These are phyloP conservation scores for Drosophila rhopaloa DNA, from an alignment of 1,140 invertebrate species.

Conservation along the genomic window DNA sequence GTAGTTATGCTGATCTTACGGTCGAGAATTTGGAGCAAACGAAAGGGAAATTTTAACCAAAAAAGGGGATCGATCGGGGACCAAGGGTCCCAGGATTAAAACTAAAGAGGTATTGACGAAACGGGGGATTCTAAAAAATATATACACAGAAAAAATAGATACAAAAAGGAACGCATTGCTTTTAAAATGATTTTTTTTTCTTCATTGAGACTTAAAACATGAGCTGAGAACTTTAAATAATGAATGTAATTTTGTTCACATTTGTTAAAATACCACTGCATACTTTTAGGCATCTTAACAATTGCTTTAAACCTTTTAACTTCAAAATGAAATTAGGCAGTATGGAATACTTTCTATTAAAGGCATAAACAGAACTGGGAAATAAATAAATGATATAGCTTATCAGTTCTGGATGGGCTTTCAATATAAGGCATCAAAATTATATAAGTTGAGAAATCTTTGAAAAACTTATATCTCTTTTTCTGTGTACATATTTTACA, in stretches of 20 bases:
- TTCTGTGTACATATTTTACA: conserved; percentile 31
- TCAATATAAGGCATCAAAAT: neutral
- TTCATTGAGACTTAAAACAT: neutral
- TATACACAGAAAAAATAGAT: conserved; percentile 14
- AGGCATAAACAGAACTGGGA: neutral
- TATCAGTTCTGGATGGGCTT: neutral
- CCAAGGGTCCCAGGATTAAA: conserved; percentile 2
- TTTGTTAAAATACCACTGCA: neutral
- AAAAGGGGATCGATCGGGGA: neutral
- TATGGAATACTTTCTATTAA: too few species aligned
- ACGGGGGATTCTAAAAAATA: conserved; percentile 3
- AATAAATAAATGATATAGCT: neutral
- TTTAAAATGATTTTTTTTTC: neutral
- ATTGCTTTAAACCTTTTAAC: too few species aligned
- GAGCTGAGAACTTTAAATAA: neutral
- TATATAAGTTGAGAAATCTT: neutral
- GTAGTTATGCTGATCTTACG: conserved; percentile 49
- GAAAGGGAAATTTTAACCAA: conserved; percentile 14
- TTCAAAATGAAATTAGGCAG: too few species aligned
- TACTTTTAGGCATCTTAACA: neutral
- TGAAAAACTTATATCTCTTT: neutral
- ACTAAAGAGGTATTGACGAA: conserved; percentile 13
- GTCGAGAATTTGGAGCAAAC: conserved; percentile 45
- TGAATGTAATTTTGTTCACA: neutral
- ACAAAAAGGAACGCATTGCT: too few species aligned